Conservation (phyloP, 2,888 invertebrate species). For the Leptogaster cylindrica region DNA sequence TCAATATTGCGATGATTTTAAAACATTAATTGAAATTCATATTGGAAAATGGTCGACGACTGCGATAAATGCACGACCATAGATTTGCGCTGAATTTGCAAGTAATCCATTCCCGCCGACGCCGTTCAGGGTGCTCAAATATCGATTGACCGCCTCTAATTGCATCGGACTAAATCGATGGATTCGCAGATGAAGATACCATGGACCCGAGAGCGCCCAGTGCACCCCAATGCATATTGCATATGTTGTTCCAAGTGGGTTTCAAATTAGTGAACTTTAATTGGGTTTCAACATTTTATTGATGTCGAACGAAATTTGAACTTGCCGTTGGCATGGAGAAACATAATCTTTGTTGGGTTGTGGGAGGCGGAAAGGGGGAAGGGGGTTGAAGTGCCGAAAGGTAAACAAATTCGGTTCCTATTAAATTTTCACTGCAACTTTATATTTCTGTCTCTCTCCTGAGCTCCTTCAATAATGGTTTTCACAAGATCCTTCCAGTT, state of each 20-base stretch:
- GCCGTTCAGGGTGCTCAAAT: conserved; percentile 12
- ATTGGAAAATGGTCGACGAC: too few species aligned
- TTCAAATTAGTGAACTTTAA: conserved; percentile 28
- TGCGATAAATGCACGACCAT: too few species aligned
- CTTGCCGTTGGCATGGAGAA: background rate
- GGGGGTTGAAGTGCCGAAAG: background rate
- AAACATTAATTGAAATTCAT: too few species aligned
- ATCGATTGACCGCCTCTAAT: conserved; percentile 17
- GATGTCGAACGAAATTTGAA: conserved; percentile 8
- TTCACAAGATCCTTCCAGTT: too few species aligned
- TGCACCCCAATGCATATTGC: background rate
- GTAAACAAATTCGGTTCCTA: background rate
- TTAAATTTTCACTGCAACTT: background rate
- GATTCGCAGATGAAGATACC: conserved; percentile 15
- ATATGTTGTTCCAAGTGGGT: conserved; percentile 4
- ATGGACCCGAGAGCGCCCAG: background rate
- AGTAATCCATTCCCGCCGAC: too few species aligned
- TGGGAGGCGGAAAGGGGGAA: background rate
- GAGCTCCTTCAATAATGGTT: conserved; percentile 10
- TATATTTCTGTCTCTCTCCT: conserved; percentile 1
- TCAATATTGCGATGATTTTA: too few species aligned
- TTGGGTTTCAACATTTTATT: conserved; percentile 26
- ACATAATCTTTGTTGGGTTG: background rate
- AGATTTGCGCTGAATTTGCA: too few species aligned
- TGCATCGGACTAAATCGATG: conserved; percentile 16